phyloP scores from a whole-genome alignment of 92 coral and sea anemone species.

The Palythoa caribaeorum region DNA sequence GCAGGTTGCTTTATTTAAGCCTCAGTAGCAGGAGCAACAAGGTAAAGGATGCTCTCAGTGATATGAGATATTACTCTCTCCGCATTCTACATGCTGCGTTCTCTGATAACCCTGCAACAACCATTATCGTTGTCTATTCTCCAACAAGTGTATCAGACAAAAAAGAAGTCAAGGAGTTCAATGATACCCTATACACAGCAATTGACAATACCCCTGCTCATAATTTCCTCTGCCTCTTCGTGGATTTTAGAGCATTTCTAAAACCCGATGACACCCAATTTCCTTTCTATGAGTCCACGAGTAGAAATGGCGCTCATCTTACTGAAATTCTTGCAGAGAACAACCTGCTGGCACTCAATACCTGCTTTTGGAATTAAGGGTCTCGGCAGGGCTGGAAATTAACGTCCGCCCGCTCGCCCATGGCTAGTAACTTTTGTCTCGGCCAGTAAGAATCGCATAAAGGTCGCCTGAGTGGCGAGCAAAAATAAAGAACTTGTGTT shows the following conservation, averaged over 20 bases:
- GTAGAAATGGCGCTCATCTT: not conserved
- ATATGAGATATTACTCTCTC: not conserved
- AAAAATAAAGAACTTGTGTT: too few relatives aligned
- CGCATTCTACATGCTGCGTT: not conserved
- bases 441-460: too few relatives aligned
- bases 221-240: not conserved
- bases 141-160: not conserved
- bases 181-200: not conserved
- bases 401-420: too few relatives aligned
- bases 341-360: not conserved
- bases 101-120: not conserved
- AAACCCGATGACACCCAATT: not conserved
- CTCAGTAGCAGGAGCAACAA: not conserved
- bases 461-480: too few relatives aligned
- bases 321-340: not conserved
- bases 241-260: not conserved
- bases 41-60: not conserved
- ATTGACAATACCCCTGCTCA: not conserved
- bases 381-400: too few relatives aligned
- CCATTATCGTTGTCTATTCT: not conserved
- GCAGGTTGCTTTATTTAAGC: too few relatives aligned
- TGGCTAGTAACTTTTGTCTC: too few relatives aligned
- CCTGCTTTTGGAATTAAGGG: not conserved
- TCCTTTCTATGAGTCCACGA: not conserved
- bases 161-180: not conserved